A percentile compares a stretch with the other conserved stretches of the same genome.
Evolutionary conservation across 2,797 vertebrate genomes (phyloP).

Genomic region (Malurus leucopterus): DNA sequence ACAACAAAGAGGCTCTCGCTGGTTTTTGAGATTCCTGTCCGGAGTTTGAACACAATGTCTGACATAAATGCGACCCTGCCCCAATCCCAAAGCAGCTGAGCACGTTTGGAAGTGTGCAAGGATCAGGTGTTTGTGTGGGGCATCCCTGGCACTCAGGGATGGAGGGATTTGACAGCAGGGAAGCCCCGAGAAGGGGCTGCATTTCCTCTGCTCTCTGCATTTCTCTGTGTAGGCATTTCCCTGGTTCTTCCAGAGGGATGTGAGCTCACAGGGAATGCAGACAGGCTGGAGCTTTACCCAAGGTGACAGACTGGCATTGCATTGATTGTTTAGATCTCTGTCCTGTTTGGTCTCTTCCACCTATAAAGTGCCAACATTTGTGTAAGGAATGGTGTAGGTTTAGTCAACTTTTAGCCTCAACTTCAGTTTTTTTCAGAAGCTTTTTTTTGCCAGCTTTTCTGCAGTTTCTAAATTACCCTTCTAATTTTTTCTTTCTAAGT

Average conservation of each 20-base stretch:
- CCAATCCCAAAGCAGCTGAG: background rate
- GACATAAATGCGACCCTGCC: background rate
- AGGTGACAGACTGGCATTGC: background rate
- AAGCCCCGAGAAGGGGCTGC: background rate
- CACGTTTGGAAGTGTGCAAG: background rate
- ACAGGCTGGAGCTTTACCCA: background rate
- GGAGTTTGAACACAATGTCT: background rate
- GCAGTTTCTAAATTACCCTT: background rate
- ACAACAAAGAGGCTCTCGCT: slow-evolving; percentile 7
- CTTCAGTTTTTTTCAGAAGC: background rate
- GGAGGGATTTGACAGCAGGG: background rate
- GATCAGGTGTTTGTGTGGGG: background rate
- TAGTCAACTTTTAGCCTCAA: background rate
- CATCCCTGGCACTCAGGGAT: background rate
- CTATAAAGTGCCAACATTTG: background rate
- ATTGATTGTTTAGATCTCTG: background rate
- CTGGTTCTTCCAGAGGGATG: background rate
- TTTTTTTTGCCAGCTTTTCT: background rate
- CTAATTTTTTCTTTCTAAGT: background rate
- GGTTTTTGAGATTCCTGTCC: background rate
- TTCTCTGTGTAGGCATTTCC: background rate
- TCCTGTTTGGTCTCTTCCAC: background rate
- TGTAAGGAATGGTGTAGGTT: background rate
- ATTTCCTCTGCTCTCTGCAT: background rate
- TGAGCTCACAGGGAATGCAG: background rate